A percentile compares a stretch with the other conserved stretches of the same genome.
Conservation (phyloP, 2,888 invertebrate species). For the Malachius bipustulatus region DNA sequence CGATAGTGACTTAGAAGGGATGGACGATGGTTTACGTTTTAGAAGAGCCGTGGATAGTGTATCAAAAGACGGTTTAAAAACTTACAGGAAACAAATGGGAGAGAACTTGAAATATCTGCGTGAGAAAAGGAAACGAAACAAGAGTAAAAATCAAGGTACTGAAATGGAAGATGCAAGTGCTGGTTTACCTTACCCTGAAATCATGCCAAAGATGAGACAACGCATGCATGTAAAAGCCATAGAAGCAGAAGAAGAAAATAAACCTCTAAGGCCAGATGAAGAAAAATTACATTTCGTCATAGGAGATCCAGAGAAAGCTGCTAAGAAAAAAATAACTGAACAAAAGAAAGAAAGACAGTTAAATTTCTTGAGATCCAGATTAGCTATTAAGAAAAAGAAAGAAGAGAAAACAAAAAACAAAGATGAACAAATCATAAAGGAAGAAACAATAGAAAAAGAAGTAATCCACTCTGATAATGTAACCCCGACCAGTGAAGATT, state of each 20-base stretch:
- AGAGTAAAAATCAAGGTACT: too few species aligned
- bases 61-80: slow-evolving; percentile 2
- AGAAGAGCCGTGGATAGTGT: slow-evolving; percentile 1
- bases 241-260: not conserved
- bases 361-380: slow-evolving; percentile 18
- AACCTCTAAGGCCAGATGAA: not conserved
- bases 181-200: too few species aligned
- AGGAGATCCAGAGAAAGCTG: slow-evolving; percentile 11
- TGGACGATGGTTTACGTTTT: slow-evolving; percentile 5
- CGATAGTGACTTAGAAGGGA: slow-evolving; percentile 3
- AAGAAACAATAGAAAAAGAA: too few species aligned
- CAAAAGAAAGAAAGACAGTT: slow-evolving; percentile 15
- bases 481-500: too few species aligned
- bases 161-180: too few species aligned
- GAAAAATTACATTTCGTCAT: not conserved
- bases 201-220: too few species aligned
- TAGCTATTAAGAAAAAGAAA: slow-evolving; percentile 17
- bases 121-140: too few species aligned
- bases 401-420: slow-evolving; percentile 7
- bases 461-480: too few species aligned
- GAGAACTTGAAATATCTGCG: slow-evolving; percentile 13
- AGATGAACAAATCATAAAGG: too few species aligned
- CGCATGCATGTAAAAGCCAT: too few species aligned
- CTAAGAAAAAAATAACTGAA: slow-evolving; percentile 13
- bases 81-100: slow-evolving; percentile 10